Evolutionary conservation across 2,888 invertebrate genomes (phyloP), one percentile per base, ranked within the genome.

Genomic region (Graphium colonna): DNA sequence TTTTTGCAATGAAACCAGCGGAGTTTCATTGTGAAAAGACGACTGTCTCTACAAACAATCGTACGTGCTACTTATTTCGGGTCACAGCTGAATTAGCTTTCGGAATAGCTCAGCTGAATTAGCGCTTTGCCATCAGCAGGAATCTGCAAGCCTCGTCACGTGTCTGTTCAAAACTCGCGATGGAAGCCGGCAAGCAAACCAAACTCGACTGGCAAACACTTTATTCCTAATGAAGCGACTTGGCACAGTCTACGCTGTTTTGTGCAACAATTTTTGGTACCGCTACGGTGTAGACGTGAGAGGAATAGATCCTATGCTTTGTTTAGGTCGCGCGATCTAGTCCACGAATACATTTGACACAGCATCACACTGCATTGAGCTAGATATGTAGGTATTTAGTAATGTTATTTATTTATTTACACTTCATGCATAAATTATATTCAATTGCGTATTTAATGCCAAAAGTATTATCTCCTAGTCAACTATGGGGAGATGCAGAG

Each of bases 201-300:
- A 64, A 39, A 13, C 44, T 33, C 38, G 16, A 43, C 51, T 33
- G 38, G 33, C 49, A 54, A 45, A 49, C 49, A 49, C 39, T 64
- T 69, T 69, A 65, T 65, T 68, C 69, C 70, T 79, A 79, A 79
- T 75, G 78, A 79, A 78, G 68, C 65, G 66, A 65, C 68, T 78
- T 77, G 79, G 79, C 72, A 67, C 61, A 49, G 46, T 45, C 55
- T 54, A 40, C 52, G 51, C 48, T 55, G 60, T 55, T 56, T 53
- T 61, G 54, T 61, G 64, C 65, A 56, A 63, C 66, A 66, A 68
- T 68, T 75, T 77, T 68, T 73, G 72, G 69, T 68, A 54, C 53
- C 60, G 64, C 65, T 66, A 69, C 65, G 64, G 58, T 56, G 55
- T 59, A 56, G 51, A 65, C 60, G 51, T 57, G 64, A 65, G 57